Percentiles rank a stretch among this genome's conserved stretches.
These are phyloP conservation scores for Campylorhamphus procurvoides DNA, from an alignment of 2,113 vertebrate genomes.

Conservation along the genomic window DNA sequence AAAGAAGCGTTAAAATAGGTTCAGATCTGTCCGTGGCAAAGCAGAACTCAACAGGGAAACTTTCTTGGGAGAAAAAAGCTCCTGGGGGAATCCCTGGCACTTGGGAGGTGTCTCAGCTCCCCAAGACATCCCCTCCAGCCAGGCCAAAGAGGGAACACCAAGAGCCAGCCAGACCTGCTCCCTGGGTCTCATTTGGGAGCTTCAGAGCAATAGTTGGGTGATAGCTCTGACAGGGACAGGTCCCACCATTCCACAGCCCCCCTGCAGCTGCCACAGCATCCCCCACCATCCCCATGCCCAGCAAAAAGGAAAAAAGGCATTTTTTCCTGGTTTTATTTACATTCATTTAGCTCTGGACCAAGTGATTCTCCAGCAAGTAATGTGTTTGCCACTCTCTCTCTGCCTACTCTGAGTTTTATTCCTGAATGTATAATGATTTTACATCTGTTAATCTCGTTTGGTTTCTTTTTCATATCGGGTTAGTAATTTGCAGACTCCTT, in stretches of 20 bases:
- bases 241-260: not conserved
- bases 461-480: not conserved
- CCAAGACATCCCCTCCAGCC: accelerated
- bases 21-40: not conserved
- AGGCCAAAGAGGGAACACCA: not conserved
- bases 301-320: not conserved
- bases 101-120: not conserved
- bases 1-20: not conserved
- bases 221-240: accelerated
- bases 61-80: not conserved
- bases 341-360: not conserved
- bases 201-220: accelerated
- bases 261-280: accelerated
- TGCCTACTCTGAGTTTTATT: not conserved
- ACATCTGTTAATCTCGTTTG: not conserved
- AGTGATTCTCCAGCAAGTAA: not conserved
- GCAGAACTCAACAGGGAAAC: not conserved
- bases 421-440: not conserved
- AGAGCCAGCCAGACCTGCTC: not conserved
- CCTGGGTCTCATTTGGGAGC: not conserved
- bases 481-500: not conserved
- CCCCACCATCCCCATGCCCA: accelerated
- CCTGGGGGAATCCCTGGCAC: not conserved
- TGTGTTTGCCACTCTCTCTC: not conserved
- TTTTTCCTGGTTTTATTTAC: not conserved